Evolutionary conservation across 2,113 vertebrate genomes (phyloP), one percentile per base, ranked within the genome.

Genomic region (Xyrauchen texanus): DNA sequence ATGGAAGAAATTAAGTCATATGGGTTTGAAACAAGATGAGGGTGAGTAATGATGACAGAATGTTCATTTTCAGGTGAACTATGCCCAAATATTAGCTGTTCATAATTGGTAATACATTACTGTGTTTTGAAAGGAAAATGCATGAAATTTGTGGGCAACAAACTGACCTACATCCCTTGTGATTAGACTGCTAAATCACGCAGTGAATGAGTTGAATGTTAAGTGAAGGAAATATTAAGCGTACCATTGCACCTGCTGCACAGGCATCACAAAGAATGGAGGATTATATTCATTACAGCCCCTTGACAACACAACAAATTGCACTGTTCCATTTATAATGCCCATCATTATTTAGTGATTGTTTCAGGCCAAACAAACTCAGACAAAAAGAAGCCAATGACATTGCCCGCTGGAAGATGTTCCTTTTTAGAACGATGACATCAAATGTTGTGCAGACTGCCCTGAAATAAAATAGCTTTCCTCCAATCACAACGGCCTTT

Each of bases 391-490:
- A 80, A 45, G 83, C 77, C 44, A 75, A 12, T 89, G 89, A 92
- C 89, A 90, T 89, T 92, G 89, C 88, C 88, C 84, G 62, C 77
- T 84, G 85, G 83, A 86, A 88, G 79, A 87, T 87, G 81, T 90
- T 88, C 82, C 83, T 84, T 76, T 85, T 85, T 83, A 86, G 60
- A 4, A 82, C 68, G 49, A 84, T 89, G 89, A 91, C 87, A 86
- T 88, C 87, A 89, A 76, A 78, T 77, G 65, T 81, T 64, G 66
- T 49, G 70, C 79, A 78, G 64, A 34, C 75, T 80, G 86, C 84
- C 71, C 85, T 21, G 11, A 58, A 34, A 34, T 84, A 76, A 84
- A 83, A 81, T 78, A 78, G 42, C 81, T 84, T 81, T 79, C 72
- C 81, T 85, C 86, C 84, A 87, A 81, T 66, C 83, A 83, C 81